phyloP scores from a whole-genome alignment of 2,113 vertebrate species.

The Daubentonia madagascariensis region DNA sequence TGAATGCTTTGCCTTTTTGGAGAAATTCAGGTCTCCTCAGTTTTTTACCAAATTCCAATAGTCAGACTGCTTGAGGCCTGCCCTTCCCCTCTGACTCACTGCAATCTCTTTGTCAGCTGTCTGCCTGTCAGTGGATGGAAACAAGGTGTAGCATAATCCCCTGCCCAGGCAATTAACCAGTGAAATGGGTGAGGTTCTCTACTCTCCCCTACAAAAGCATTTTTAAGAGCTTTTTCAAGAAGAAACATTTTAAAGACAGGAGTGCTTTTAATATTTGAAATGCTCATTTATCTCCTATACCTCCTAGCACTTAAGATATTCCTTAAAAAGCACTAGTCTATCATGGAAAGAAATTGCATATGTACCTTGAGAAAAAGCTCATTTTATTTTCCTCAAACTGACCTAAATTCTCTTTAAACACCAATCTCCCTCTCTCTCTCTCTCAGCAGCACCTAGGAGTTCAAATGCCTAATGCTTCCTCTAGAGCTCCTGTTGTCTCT shows the following conservation, averaged over 20 bases:
- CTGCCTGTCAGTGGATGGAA: constrained; percentile 40
- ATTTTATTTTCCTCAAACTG: constrained; percentile 39
- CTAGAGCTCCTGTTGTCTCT: neutral
- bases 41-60: neutral
- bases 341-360: constrained; percentile 28
- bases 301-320: constrained; percentile 23
- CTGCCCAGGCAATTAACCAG: constrained; percentile 37
- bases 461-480: neutral
- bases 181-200: constrained; percentile 14
- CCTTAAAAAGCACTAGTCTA: constrained; percentile 17
- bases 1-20: neutral
- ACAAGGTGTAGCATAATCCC: constrained; percentile 35
- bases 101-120: constrained; percentile 34
- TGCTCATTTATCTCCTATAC: constrained; percentile 38
- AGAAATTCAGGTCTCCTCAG: neutral
- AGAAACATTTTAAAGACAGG: constrained; percentile 30
- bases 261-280: constrained; percentile 56
- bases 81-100: constrained; percentile 24
- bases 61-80: neutral
- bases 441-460: neutral
- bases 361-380: constrained; percentile 12
- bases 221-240: constrained; percentile 50
- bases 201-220: neutral
- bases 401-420: constrained; percentile 31
- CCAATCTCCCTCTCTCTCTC: neutral